Evolutionary conservation across 2,113 vertebrate genomes (phyloP), one percentile per base, ranked within the genome.

Genomic region (Calyptommatus sinebrachiatus): DNA sequence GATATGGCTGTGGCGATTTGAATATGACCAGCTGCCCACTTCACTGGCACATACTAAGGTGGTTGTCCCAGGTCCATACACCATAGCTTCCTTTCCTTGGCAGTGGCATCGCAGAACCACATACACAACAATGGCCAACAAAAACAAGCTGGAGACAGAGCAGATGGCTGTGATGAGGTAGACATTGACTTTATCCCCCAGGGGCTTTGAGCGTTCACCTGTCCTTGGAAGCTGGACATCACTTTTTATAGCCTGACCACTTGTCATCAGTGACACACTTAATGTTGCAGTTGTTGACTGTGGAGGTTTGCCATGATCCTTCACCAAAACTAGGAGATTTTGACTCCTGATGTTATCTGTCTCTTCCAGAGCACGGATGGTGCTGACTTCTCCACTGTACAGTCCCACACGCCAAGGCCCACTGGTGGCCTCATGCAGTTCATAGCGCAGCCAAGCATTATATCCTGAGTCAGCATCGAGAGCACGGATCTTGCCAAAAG

Each of bases 21-120:
- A 1, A 94, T 77, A 96, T 86, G 5, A 88, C 91, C n/a, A 97
- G 76, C 10, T 90, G 88, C 83, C 82, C 62, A 1, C 21, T 88
- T 84, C 79, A 68, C 79, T 81, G 48, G 79, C 79, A 74, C 79
- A 81, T 2, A 81, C 77, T 35, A 79, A 60, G 6, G 71, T 81
- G 48, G 79, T 63, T 22, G 65, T 74, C 9, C 79, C 79, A 74
- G 79, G 79, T 16, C 97, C 96, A 77, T 95, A 92, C 10, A 96
- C 94, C 84, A 80, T 72, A 48, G 61, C 1, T 1, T 81, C 79
- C 50, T 81, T 79, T 60, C 31, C 80, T 81, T 9, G 90, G 78
- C 53, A 68, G 11, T 89, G 83, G 8, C 93, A 65, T 0, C 89
- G 87, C 31, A 91, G 91, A 26, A 84, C 81, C 8, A 88, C 80